Percentiles rank a stretch among this genome's conserved stretches.
Conservation (phyloP, 2,113 vertebrate species). For the Cheilinus undulatus region DNA sequence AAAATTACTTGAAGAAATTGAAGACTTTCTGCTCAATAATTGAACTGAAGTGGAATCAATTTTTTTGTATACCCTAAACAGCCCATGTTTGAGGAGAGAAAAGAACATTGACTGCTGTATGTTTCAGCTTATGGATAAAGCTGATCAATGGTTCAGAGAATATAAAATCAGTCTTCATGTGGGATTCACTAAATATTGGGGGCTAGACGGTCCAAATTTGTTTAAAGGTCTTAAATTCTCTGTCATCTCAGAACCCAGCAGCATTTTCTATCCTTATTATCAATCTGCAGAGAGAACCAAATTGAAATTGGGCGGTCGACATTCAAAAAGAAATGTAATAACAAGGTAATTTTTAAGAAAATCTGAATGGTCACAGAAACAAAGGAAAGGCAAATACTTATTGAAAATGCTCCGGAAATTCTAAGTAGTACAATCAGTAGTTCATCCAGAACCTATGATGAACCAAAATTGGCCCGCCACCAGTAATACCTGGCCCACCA, state of each 20-base stretch:
- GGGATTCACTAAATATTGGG: not conserved
- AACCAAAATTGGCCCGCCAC: no score
- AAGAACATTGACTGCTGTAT: not conserved
- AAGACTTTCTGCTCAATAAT: no score
- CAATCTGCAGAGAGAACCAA: no score
- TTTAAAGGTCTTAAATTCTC: not conserved
- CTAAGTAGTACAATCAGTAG: no score
- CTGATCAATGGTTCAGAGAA: fast-evolving
- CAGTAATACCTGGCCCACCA: no score
- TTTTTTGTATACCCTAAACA: not conserved
- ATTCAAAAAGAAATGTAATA: not conserved
- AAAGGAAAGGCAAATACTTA: fast-evolving
- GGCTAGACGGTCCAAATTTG: not conserved
- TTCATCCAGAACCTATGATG: no score
- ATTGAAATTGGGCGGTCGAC: not conserved
- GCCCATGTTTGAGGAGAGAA: not conserved
- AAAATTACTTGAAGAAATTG: no score
- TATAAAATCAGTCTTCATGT: not conserved
- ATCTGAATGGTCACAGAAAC: fast-evolving
- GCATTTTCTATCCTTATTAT: not conserved
- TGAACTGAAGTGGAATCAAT: no score
- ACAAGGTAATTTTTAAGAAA: fast-evolving
- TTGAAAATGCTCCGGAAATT: no score
- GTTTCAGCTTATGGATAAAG: not conserved
- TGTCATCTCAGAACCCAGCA: fast-evolving